These are phyloP conservation scores for Actias luna DNA, from an alignment of 2,888 invertebrate genomes.

Conservation along the genomic window DNA sequence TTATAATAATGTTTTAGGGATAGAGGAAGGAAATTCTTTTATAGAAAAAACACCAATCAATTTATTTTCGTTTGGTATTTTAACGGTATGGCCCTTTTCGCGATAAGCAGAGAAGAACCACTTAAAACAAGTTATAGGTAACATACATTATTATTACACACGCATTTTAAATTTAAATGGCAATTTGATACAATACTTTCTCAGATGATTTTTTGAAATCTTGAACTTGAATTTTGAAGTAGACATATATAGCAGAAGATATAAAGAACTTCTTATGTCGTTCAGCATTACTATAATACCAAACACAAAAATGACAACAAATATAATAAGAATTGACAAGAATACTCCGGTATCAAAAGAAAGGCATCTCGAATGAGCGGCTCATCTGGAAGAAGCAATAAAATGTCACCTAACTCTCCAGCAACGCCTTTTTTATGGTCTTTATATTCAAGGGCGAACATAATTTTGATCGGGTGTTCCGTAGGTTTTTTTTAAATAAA, in stretches of 20 bases:
- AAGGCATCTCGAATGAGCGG: constrained; percentile 21
- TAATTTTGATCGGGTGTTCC: neutral
- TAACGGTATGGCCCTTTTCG: too few species aligned
- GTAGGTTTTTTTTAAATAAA: constrained; percentile 13
- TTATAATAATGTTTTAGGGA: constrained; percentile 48
- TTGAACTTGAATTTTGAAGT: too few species aligned
- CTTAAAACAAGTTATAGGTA: too few species aligned
- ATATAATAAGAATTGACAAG: constrained; percentile 22
- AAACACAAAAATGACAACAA: constrained; percentile 1
- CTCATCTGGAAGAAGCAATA: constrained; percentile 46
- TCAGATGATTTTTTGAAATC: too few species aligned
- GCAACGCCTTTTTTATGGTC: constrained; percentile 25
- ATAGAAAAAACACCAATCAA: neutral
- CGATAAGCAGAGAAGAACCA: too few species aligned
- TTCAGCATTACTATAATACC: neutral
- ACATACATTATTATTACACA: too few species aligned
- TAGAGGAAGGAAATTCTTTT: constrained; percentile 24
- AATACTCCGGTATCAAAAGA: neutral
- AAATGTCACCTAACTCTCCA: constrained; percentile 39
- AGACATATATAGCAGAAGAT: too few species aligned
- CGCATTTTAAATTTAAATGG: too few species aligned
- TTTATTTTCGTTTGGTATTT: too few species aligned
- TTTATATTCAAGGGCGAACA: neutral
- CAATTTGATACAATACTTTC: too few species aligned
- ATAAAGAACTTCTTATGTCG: neutral